Evolutionary conservation across 2,113 vertebrate genomes (phyloP).

Genomic region (Coreoperca whiteheadi): DNA sequence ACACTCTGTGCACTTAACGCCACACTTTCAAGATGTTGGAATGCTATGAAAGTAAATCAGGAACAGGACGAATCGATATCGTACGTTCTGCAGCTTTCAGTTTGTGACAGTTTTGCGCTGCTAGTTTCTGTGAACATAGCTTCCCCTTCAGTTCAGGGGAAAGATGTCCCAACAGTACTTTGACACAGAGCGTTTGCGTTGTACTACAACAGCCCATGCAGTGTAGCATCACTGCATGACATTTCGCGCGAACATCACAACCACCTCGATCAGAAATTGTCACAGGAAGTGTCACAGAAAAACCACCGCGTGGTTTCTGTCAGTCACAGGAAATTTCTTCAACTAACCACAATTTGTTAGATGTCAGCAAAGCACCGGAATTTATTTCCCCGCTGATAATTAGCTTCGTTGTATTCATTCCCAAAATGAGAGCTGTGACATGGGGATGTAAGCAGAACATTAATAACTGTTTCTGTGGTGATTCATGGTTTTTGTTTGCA

Average conservation of each 20-base stretch:
- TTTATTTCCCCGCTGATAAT: neutral
- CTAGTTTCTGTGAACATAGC: neutral
- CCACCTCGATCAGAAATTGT: neutral
- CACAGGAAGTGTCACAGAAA: neutral
- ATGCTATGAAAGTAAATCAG: neutral
- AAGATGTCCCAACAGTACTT: neutral
- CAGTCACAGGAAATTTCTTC: neutral
- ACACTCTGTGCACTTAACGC: neutral
- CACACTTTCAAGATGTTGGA: neutral
- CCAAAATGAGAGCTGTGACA: neutral
- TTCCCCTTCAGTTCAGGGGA: neutral
- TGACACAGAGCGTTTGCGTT: neutral
- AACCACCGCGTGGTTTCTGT: conserved; percentile 4
- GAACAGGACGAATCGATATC: no score
- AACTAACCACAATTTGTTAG: neutral
- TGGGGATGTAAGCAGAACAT: neutral
- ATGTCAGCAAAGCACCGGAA: neutral
- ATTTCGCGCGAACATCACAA: conserved; percentile 7
- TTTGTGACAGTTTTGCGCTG: no score
- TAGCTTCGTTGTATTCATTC: neutral
- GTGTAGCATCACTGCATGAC: neutral
- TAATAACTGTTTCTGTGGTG: neutral
- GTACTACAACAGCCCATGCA: neutral
- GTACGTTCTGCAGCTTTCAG: no score
- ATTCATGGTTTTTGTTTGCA: conserved; percentile 1